These are phyloP conservation scores for Trogon surrucura DNA, from an alignment of 2,113 vertebrate species.

Conservation along the genomic window DNA sequence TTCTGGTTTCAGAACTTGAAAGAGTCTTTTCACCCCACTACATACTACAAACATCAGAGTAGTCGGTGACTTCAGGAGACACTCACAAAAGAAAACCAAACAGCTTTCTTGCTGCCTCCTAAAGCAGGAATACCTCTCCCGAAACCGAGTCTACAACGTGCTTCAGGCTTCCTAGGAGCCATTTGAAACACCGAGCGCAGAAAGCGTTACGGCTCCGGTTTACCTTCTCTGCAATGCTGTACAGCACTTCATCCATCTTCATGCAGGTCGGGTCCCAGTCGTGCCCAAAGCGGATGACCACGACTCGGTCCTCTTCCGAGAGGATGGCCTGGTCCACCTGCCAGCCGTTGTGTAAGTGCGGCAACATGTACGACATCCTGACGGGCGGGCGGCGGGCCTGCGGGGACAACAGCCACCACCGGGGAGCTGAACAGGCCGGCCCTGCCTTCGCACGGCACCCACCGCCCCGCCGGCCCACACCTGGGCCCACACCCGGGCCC, in stretches of 20 bases:
- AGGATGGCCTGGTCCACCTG: constrained; percentile 98
- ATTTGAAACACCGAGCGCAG: fast-evolving
- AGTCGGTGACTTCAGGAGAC: background rate
- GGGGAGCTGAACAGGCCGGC: background rate
- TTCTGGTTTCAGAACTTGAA: background rate
- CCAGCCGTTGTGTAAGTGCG: constrained; percentile 98
- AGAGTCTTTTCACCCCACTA: fast-evolving
- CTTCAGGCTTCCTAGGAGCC: background rate
- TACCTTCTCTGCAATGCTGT: constrained; percentile 98
- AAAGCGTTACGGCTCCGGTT: fast-evolving
- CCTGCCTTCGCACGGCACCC: background rate
- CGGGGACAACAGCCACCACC: background rate
- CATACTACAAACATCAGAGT: background rate
- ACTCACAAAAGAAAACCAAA: fast-evolving
- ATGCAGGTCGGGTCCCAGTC: constrained; percentile 99
- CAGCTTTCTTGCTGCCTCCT: background rate
- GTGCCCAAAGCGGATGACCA: constrained; percentile 96
- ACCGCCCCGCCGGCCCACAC: background rate
- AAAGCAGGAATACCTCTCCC: background rate
- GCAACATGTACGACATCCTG: constrained; percentile 97
- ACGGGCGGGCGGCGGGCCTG: background rate
- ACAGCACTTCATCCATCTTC: constrained; percentile 98
- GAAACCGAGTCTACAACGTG: background rate
- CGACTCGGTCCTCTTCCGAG: constrained; percentile 94
- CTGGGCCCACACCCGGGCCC: too few species aligned